Conservation (phyloP, 2,797 vertebrate species). For the Anableps anableps region DNA sequence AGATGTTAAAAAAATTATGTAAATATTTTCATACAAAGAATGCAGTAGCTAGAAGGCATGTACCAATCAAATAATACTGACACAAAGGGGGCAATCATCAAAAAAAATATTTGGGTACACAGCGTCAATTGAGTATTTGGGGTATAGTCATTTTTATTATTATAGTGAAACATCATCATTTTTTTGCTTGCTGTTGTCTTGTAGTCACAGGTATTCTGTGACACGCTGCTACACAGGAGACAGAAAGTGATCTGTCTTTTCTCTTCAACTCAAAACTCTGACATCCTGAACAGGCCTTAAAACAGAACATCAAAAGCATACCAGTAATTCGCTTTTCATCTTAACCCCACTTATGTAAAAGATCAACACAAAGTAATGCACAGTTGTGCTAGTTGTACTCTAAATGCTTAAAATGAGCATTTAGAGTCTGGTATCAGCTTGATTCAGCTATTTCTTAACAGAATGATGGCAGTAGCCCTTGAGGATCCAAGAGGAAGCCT, state of each 20-base stretch:
- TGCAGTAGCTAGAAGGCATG: neutral
- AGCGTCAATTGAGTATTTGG: neutral
- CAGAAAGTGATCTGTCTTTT: neutral
- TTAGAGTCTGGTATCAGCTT: neutral
- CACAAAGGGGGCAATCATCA: neutral
- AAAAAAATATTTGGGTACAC: neutral
- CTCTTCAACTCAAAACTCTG: neutral
- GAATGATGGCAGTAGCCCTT: slow-evolving; percentile 47
- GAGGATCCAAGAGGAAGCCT: slow-evolving; percentile 10
- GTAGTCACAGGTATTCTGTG: neutral
- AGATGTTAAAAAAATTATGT: neutral
- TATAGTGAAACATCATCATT: neutral
- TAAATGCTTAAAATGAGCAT: neutral
- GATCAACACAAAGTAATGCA: neutral
- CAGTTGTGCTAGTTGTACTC: neutral
- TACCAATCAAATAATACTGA: neutral
- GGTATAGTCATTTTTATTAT: neutral
- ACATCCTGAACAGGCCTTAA: neutral
- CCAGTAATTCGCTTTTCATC: neutral
- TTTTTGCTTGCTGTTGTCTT: neutral
- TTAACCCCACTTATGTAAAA: neutral
- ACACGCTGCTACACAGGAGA: neutral
- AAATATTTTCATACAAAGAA: neutral
- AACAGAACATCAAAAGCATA: neutral
- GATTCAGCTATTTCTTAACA: neutral